phyloP scores from a whole-genome alignment of 2,888 invertebrate species.

The Catocala fraxini region DNA sequence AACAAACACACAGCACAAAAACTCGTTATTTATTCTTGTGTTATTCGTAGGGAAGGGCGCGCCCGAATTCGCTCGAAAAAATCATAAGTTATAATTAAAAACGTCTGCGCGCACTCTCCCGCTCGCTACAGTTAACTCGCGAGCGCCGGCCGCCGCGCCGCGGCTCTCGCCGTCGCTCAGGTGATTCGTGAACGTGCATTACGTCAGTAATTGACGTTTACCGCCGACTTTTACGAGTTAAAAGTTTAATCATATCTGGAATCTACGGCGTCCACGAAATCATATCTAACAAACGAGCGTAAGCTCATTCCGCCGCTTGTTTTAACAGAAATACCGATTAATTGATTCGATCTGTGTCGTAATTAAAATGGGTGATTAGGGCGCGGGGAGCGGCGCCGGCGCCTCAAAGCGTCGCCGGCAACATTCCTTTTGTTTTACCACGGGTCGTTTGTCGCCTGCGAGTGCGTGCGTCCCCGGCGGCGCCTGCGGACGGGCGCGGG shows the following conservation, averaged over 20 bases:
- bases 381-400: constrained; percentile 85
- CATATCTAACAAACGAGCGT: constrained; percentile 70
- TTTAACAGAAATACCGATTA: constrained; percentile 87
- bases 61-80: constrained; percentile 84
- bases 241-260: constrained; percentile 68
- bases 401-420: constrained; percentile 87
- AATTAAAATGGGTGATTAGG: constrained; percentile 88
- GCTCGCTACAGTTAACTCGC: constrained; percentile 12
- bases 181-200: constrained; percentile 40
- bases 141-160: constrained; percentile 12
- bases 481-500: constrained; percentile 37
- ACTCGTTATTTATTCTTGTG: constrained; percentile 86
- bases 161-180: constrained; percentile 17
- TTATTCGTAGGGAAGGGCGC: constrained; percentile 84
- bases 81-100: constrained; percentile 86
- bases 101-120: constrained; percentile 62
- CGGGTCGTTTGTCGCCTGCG: constrained; percentile 87
- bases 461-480: constrained; percentile 60
- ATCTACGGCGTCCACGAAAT: constrained; percentile 68
- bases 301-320: constrained; percentile 80
- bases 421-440: constrained; percentile 88
- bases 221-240: constrained; percentile 67
- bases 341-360: constrained; percentile 88
- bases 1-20: constrained; percentile 86
- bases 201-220: constrained; percentile 56